Evolutionary conservation across 1,140 invertebrate genomes (phyloP).

Genomic region (Artemia franciscana): DNA sequence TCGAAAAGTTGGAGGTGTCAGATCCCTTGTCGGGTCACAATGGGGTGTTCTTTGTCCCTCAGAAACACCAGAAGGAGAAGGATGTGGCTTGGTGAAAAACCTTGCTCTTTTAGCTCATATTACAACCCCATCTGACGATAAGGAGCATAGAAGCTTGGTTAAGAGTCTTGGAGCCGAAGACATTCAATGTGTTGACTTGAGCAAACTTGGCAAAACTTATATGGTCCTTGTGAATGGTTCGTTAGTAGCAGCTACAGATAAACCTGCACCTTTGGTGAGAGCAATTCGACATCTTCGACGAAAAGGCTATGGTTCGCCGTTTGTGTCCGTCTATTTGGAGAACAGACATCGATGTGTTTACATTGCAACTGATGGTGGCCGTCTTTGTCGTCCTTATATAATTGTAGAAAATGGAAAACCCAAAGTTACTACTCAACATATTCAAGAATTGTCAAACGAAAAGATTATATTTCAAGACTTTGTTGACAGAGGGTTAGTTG

Average conservation of each 20-base stretch:
- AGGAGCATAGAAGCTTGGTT: slow-evolving; percentile 49
- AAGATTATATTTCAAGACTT: slow-evolving; percentile 79
- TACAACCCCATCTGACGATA: slow-evolving; percentile 62
- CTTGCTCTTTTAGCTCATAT: slow-evolving; percentile 95
- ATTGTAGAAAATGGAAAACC: slow-evolving; percentile 56
- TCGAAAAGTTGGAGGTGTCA: slow-evolving; percentile 86
- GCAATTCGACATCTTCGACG: slow-evolving; percentile 62
- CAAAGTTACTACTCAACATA: slow-evolving; percentile 46
- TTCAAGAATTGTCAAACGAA: slow-evolving; percentile 55
- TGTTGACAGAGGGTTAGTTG: slow-evolving; percentile 72
- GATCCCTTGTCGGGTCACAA: slow-evolving; percentile 89
- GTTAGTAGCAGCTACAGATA: slow-evolving; percentile 21
- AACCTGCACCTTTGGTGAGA: slow-evolving; percentile 29
- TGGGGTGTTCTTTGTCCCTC: slow-evolving; percentile 63
- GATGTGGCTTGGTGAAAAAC: slow-evolving; percentile 96
- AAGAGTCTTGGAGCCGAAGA: slow-evolving; percentile 78
- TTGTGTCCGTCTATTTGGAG: slow-evolving; percentile 83
- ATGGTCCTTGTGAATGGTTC: slow-evolving; percentile 85
- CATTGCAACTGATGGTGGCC: slow-evolving; percentile 88
- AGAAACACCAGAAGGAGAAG: slow-evolving; percentile 59
- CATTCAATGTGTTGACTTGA: slow-evolving; percentile 60
- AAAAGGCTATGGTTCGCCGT: slow-evolving; percentile 58
- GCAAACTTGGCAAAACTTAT: slow-evolving; percentile 55
- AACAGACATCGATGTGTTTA: slow-evolving; percentile 68
- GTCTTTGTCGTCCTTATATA: slow-evolving; percentile 84